Percentiles rank a stretch among this genome's conserved stretches.
These are phyloP conservation scores for Druon quercuslanigerum DNA, from an alignment of 1,140 invertebrate species.

Conservation along the genomic window DNA sequence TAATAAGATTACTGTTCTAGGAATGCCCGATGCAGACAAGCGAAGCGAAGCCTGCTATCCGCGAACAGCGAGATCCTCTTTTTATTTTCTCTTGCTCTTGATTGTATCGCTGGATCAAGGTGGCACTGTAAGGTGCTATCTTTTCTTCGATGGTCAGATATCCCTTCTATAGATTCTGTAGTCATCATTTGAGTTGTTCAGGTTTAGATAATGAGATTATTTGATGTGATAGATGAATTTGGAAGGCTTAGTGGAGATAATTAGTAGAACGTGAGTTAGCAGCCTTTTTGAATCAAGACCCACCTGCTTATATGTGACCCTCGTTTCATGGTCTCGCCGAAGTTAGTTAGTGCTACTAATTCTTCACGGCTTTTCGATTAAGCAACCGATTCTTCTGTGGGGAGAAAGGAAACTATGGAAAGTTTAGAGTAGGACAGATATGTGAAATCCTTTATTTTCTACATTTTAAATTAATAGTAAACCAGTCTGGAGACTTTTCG, in stretches of 20 bases:
- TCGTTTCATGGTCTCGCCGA: too few species aligned
- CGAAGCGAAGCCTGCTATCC: constrained; percentile 34
- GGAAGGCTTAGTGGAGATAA: background rate
- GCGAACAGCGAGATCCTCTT: background rate
- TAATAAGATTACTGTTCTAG: constrained; percentile 94
- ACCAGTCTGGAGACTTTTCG: too few species aligned
- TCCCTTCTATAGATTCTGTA: background rate
- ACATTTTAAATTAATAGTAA: too few species aligned
- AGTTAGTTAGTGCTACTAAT: too few species aligned
- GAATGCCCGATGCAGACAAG: constrained; percentile 74
- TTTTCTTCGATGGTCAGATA: constrained; percentile 9
- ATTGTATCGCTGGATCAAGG: constrained; percentile 26
- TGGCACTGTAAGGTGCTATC: constrained; percentile 30
- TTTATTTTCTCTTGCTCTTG: constrained; percentile 5
- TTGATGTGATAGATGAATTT: constrained; percentile 16
- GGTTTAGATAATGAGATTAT: background rate
- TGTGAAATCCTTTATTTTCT: too few species aligned
- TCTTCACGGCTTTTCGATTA: too few species aligned
- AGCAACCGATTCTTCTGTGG: too few species aligned
- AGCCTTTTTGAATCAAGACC: background rate
- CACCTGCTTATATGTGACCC: background rate
- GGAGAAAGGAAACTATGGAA: too few species aligned
- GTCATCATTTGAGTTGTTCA: background rate
- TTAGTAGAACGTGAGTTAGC: constrained; percentile 4
- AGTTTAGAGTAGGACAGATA: too few species aligned